A percentile compares a stretch with the other conserved stretches of the same genome.
These are phyloP conservation scores for Bergia puertoricense DNA, from an alignment of 92 coral and sea anemone species.

Conservation along the genomic window DNA sequence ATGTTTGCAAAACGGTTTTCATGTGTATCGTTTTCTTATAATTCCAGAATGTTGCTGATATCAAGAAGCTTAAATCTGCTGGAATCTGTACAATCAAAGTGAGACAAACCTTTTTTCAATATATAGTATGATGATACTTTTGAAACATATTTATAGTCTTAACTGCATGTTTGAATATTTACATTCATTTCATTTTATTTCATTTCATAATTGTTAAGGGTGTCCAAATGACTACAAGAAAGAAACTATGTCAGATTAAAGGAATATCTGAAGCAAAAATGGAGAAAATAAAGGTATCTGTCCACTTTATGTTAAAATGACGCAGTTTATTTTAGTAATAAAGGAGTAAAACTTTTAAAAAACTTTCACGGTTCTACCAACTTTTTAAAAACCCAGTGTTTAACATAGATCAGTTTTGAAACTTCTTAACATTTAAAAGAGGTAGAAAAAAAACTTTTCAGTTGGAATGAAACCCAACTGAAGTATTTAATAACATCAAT, in stretches of 20 bases:
- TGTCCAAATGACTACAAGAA: conserved; percentile 96
- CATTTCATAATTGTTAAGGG: conserved; percentile 63
- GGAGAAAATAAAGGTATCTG: conserved; percentile 93
- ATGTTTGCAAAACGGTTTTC: background rate
- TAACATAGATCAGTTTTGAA: too few relatives aligned
- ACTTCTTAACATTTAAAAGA: background rate
- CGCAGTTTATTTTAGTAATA: too few relatives aligned
- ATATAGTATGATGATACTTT: background rate
- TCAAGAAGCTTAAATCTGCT: conserved; percentile 87
- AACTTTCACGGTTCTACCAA: background rate
- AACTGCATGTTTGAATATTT: background rate
- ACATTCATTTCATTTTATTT: background rate
- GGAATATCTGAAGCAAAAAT: conserved; percentile 99
- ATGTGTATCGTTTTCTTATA: background rate
- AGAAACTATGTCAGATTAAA: conserved; percentile 92
- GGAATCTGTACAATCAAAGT: conserved; percentile 97
- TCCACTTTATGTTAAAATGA: background rate
- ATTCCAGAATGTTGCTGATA: conserved; percentile 92
- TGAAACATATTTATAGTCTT: background rate
- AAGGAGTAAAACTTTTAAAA: too few relatives aligned
- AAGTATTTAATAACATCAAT: background rate
- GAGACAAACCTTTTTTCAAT: background rate
- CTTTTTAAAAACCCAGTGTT: background rate
- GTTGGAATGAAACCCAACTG: background rate
- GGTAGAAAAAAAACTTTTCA: background rate